These are phyloP conservation scores for Hymenopus coronatus DNA, from an alignment of 2,888 invertebrate genomes.

Conservation along the genomic window DNA sequence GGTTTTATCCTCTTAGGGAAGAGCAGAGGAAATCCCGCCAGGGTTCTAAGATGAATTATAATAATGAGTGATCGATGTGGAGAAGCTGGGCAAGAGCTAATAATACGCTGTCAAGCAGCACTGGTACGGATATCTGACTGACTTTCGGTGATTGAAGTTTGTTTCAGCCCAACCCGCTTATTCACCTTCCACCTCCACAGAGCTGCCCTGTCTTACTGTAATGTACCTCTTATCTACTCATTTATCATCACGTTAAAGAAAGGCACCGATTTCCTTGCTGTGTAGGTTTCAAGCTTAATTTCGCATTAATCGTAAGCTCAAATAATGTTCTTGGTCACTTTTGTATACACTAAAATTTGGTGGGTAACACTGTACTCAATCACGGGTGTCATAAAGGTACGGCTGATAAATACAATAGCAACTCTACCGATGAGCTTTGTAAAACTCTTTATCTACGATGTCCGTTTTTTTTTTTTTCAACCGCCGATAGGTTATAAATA, in stretches of 20 bases:
- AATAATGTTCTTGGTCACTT: too few species aligned
- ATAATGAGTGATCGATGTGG: neutral
- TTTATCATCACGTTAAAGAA: neutral
- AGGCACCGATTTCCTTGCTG: neutral
- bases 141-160: conserved; percentile 11
- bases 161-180: neutral
- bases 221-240: neutral
- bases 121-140: neutral
- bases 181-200: neutral
- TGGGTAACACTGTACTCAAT: too few species aligned
- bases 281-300: neutral
- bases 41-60: neutral
- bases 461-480: too few species aligned
- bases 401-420: too few species aligned
- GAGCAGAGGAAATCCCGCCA: neutral
- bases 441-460: too few species aligned
- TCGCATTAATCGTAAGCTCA: too few species aligned
- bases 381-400: too few species aligned
- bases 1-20: neutral
- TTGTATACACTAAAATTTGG: too few species aligned
- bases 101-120: conserved; percentile 11
- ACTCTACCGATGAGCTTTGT: too few species aligned
- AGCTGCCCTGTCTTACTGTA: neutral
- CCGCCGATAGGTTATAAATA: too few species aligned
- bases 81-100: neutral